Percentiles rank a stretch among this genome's conserved stretches.
phyloP scores from a whole-genome alignment of 2,888 invertebrate genomes.

The Ectemnius continuus region DNA sequence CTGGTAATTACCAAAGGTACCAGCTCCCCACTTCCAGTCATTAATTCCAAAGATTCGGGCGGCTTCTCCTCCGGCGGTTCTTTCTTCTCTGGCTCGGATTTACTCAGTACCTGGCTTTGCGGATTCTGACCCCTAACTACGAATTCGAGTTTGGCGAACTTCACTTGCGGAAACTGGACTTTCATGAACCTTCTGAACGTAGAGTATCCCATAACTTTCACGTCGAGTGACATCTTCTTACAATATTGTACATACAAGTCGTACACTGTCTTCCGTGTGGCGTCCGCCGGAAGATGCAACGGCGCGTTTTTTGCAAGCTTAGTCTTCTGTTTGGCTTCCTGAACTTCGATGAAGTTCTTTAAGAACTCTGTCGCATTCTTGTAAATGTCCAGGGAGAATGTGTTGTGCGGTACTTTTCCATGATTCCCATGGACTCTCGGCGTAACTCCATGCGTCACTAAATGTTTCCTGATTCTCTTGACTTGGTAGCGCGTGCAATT shows the following conservation, averaged over 20 bases:
- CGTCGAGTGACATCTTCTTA: conserved; percentile 84
- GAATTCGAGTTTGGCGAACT: conserved; percentile 82
- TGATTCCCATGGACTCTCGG: conserved; percentile 89
- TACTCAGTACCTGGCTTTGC: conserved; percentile 46
- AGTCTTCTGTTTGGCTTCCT: conserved; percentile 81
- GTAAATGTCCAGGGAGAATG: conserved; percentile 88
- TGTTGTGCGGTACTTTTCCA: conserved; percentile 89
- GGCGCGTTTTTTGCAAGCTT: conserved; percentile 79
- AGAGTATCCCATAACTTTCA: conserved; percentile 89
- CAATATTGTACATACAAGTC: conserved; percentile 87
- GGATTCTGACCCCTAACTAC: conserved; percentile 54
- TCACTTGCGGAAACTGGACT: conserved; percentile 88
- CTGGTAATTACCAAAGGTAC: conserved; percentile 68
- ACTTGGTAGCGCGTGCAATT: conserved; percentile 89
- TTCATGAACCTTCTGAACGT: conserved; percentile 90
- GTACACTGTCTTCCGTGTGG: conserved; percentile 85
- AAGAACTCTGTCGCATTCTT: conserved; percentile 88
- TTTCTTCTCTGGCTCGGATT: conserved; percentile 49
- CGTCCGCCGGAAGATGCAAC: conserved; percentile 80
- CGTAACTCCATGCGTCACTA: conserved; percentile 88
- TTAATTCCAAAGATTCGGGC: conserved; percentile 44
- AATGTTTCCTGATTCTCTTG: conserved; percentile 87
- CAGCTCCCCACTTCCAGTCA: conserved; percentile 55
- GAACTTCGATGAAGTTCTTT: conserved; percentile 85
- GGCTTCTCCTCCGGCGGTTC: conserved; percentile 35